Percentiles rank a stretch among this genome's conserved stretches.
These are phyloP conservation scores for Theropithecus gelada DNA, from an alignment of 2,113 vertebrate genomes.

Conservation along the genomic window DNA sequence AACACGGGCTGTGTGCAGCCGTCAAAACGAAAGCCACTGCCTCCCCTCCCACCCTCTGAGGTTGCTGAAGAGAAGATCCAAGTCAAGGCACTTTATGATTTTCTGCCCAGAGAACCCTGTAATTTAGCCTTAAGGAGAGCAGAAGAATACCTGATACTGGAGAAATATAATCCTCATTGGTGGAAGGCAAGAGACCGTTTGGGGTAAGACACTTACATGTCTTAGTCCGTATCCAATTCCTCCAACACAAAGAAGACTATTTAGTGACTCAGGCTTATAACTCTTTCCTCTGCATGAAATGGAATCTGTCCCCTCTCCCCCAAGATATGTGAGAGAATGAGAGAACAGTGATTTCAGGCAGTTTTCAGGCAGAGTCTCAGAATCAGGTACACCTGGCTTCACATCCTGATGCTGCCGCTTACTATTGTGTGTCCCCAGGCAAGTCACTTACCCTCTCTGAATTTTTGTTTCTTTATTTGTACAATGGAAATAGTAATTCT, in stretches of 20 bases:
- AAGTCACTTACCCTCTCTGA: not conserved
- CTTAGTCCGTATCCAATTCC: not conserved
- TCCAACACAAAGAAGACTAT: not conserved
- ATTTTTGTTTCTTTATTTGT: not conserved
- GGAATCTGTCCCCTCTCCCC: rapidly evolving
- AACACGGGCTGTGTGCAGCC: constrained; percentile 60
- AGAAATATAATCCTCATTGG: constrained; percentile 91
- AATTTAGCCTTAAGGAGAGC: constrained; percentile 84
- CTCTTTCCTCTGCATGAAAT: not conserved
- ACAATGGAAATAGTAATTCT: not conserved
- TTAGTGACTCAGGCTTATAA: not conserved
- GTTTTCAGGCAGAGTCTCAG: not conserved
- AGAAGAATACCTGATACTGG: constrained; percentile 89
- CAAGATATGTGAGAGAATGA: not conserved
- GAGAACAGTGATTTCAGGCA: not conserved
- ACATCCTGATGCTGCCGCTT: not conserved
- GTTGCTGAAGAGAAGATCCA: constrained; percentile 58
- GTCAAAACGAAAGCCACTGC: constrained; percentile 85
- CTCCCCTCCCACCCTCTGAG: constrained; percentile 82
- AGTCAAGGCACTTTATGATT: constrained; percentile 93
- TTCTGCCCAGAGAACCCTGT: constrained; percentile 85
- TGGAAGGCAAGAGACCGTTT: constrained; percentile 91
- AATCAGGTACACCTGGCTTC: not conserved
- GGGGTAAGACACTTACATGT: constrained; percentile 81
- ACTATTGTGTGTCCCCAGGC: not conserved